Conservation (phyloP, 2,113 vertebrate genomes). For the Terrapene triunguis region DNA sequence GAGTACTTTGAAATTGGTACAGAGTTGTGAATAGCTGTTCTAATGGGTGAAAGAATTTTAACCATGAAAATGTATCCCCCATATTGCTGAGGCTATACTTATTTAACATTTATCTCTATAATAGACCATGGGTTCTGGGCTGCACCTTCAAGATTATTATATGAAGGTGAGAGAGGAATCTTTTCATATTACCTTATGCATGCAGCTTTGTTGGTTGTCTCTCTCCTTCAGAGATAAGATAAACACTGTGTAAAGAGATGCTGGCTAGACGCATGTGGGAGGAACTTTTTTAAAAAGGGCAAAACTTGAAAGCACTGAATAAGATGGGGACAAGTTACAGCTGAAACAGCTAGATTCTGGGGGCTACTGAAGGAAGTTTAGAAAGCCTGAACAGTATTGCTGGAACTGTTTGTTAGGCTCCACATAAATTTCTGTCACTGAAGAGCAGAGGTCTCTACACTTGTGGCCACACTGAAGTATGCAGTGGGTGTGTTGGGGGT, state of each 20-base stretch:
- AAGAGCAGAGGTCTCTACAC: too few relatives aligned
- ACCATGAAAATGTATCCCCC: neutral
- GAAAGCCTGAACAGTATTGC: neutral
- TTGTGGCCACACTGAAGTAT: neutral
- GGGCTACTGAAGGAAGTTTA: neutral
- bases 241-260: neutral
- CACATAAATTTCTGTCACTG: neutral
- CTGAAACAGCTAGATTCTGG: neutral
- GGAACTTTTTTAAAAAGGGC: neutral
- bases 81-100: neutral
- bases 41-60: neutral
- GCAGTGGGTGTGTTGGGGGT: neutral
- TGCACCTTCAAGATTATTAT: neutral
- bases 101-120: neutral
- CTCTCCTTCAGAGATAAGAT: neutral
- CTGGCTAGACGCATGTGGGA: neutral
- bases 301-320: neutral
- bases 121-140: neutral
- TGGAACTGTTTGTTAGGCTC: neutral
- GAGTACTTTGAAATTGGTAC: neutral
- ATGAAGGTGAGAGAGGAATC: neutral
- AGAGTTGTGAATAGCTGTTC: neutral
- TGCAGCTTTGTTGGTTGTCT: neutral
- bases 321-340: neutral
- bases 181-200: neutral